Base-by-base conservation (phyloP, 2,113 vertebrate genomes). In the Phaethornis superciliosus region DNA sequence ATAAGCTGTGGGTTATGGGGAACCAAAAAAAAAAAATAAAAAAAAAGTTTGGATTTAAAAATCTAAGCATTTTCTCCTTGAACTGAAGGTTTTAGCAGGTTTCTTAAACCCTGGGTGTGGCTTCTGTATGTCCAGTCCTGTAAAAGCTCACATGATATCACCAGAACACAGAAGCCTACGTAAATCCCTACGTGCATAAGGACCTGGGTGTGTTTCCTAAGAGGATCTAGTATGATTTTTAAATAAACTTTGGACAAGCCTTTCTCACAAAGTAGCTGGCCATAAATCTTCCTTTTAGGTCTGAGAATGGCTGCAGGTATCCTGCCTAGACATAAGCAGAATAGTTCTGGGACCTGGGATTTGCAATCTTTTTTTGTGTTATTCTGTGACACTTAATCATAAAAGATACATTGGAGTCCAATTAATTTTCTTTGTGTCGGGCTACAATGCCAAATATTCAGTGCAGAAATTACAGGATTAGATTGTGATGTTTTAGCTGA, bases 401-500 rank as follows among this genome's bases (percentile, higher is more conserved):
- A 82, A 95, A 96, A 95, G 76, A 56, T 81, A 76, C 26, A 42
- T 96, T 95, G 95, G 63, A 68, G 60, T 96, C 62, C 64, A 76
- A 84, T 71, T 93, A 1, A 35, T 85, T 96, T 95, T 95, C 74
- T 95, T 97, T 76, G 8, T 72, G 46, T 81, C 91, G 95, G 75
- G 56, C 84, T 91, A 69, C 58, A 69, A 42, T 93, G 81, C 89
- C 84, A 96, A 85, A 84, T 88, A 90, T 74, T 88, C 92, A 56
- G 81, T 95, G 79, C 72, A 95, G 74, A 97, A 97, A 74, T 96
- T 79, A 95, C 33, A 81, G 92, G 92, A 94, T 97, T 97, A 95
- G 62, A 77, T 76, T 88, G 59, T 93, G 85, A 90, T 94, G 88
- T 94, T 98, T 97, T 95, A 93, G 82, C 81, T 83, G 82, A 92